phyloP scores from a whole-genome alignment of 2,888 invertebrate genomes.

The Smittia sp. region DNA sequence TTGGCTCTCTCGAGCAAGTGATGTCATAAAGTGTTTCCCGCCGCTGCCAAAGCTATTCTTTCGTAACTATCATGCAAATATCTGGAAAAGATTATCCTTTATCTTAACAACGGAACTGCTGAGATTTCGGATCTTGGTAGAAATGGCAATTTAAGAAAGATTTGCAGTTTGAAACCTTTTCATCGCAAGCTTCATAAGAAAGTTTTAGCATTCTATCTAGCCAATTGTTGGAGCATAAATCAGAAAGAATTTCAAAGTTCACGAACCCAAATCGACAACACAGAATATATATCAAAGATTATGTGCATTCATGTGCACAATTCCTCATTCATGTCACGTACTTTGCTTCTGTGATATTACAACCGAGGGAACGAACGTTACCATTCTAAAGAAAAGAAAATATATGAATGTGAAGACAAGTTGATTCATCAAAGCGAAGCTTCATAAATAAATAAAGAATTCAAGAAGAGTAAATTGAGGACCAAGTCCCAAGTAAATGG shows the following conservation, averaged over 20 bases:
- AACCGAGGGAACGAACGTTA: constrained; percentile 7
- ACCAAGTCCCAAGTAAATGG: neutral
- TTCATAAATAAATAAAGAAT: neutral
- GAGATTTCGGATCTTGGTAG: no score
- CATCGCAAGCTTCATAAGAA: no score
- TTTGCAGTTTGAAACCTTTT: no score
- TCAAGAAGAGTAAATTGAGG: no score
- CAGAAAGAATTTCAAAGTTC: constrained; percentile 27
- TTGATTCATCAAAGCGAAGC: constrained; percentile 33
- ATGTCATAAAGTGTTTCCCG: constrained; percentile 15
- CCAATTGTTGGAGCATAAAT: constrained; percentile 34
- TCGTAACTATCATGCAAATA: constrained; percentile 23
- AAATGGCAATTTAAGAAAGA: no score
- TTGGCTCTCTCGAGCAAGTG: constrained; percentile 35
- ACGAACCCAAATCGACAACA: neutral
- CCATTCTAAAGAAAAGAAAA: neutral
- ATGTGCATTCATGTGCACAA: constrained; percentile 21
- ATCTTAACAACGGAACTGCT: no score
- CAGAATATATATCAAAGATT: constrained; percentile 31
- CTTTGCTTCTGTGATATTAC: constrained; percentile 21
- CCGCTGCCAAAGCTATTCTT: neutral
- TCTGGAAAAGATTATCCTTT: no score
- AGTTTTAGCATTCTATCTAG: neutral
- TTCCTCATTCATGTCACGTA: constrained; percentile 37
- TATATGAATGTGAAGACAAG: constrained; percentile 32